Evolutionary conservation across 2,888 invertebrate species (phyloP).

Genomic region (Cheilosia pagana): DNA sequence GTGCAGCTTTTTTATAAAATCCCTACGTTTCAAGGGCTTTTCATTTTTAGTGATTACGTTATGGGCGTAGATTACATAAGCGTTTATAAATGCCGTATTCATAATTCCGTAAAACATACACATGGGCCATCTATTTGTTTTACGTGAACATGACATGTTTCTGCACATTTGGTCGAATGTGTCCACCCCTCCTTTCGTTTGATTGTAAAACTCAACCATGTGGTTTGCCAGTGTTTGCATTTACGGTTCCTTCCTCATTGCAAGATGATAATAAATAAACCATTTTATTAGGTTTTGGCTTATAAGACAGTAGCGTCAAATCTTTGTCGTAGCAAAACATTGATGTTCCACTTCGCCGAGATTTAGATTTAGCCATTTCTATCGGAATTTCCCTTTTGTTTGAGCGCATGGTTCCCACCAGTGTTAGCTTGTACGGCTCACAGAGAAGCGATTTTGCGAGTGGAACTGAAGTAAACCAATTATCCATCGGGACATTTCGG

Average conservation of each 20-base stretch:
- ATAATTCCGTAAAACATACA: conserved; percentile 27
- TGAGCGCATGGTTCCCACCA: conserved; percentile 7
- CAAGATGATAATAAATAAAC: conserved; percentile 55
- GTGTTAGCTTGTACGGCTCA: conserved; percentile 1
- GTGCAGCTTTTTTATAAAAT: conserved; percentile 13
- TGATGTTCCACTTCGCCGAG: conserved; percentile 1
- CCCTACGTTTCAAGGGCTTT: conserved; percentile 11
- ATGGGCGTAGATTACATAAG: neutral
- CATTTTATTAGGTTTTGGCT: conserved; percentile 8
- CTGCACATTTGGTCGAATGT: conserved; percentile 67
- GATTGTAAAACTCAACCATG: conserved; percentile 55
- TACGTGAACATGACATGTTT: no score
- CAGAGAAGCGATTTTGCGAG: conserved; percentile 9
- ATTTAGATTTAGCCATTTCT: neutral
- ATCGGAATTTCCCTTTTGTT: conserved; percentile 12
- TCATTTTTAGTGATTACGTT: conserved; percentile 4
- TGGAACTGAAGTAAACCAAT: conserved; percentile 22
- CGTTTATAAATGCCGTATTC: conserved; percentile 23
- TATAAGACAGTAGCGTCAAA: conserved; percentile 40
- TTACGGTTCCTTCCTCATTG: conserved; percentile 11
- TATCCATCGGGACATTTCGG: conserved; percentile 40
- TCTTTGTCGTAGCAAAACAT: conserved; percentile 56
- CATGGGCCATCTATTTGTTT: no score
- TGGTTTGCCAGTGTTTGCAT: conserved; percentile 36
- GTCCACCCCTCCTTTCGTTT: conserved; percentile 63